phyloP scores from a whole-genome alignment of 2,888 invertebrate genomes.

The Phasia obesa region DNA sequence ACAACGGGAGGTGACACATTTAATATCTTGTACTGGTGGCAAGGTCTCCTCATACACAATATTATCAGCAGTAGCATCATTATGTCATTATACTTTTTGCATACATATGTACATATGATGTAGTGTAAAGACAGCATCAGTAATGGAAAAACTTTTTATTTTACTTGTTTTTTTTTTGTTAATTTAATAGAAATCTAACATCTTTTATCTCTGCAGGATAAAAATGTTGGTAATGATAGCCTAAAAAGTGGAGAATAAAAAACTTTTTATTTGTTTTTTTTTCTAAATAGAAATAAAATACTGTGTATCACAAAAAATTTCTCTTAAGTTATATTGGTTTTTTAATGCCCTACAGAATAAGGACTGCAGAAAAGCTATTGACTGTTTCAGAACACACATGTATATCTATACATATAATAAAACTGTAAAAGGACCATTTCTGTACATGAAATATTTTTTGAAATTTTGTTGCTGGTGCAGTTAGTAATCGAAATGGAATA shows the following conservation, averaged over 20 bases:
- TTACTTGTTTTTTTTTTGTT: constrained; percentile 28
- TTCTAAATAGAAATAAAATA: neutral
- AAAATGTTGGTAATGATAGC: constrained; percentile 50
- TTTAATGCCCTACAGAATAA: neutral
- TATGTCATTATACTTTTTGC: constrained; percentile 50
- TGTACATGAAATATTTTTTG: no score
- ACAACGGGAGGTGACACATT: constrained; percentile 64
- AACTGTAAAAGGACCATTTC: no score
- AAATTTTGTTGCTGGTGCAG: no score
- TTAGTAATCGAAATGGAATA: no score
- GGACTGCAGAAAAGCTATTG: neutral
- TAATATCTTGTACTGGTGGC: constrained; percentile 23
- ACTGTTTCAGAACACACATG: neutral
- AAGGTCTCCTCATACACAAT: constrained; percentile 27
- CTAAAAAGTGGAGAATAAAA: constrained; percentile 8
- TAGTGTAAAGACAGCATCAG: neutral
- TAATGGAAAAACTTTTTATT: constrained; percentile 20
- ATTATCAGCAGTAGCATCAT: constrained; percentile 40
- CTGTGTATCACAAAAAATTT: neutral
- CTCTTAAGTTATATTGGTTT: constrained; percentile 17
- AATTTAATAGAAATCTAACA: constrained; percentile 38
- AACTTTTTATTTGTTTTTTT: constrained; percentile 37
- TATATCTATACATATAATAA: no score
- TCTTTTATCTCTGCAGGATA: constrained; percentile 69
- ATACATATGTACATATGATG: neutral